These are phyloP conservation scores for Drosophila triauraria DNA, from an alignment of 1,140 invertebrate genomes.

Conservation along the genomic window DNA sequence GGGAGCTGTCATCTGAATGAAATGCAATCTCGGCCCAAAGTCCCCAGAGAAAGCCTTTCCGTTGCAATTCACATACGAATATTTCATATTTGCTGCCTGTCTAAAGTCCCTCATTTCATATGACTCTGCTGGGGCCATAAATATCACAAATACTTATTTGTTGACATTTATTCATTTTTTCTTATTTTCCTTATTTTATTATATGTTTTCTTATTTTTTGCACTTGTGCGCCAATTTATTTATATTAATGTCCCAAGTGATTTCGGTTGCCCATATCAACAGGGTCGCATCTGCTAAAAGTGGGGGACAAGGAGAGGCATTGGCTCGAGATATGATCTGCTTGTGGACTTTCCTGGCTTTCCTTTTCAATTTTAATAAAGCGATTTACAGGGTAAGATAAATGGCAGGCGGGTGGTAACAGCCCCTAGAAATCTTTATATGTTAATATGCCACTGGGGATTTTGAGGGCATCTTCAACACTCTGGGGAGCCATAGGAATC, in stretches of 20 bases:
- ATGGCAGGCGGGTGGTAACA: background rate
- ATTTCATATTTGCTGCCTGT: slow-evolving; percentile 16
- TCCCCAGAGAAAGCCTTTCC: slow-evolving; percentile 9
- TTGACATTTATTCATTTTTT: slow-evolving; percentile 41
- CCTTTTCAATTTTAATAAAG: slow-evolving; percentile 41
- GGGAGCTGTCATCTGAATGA: slow-evolving; percentile 29
- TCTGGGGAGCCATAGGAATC: background rate
- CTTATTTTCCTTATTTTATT: slow-evolving; percentile 34
- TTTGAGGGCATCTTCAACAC: background rate
- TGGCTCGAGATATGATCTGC: slow-evolving; percentile 27
- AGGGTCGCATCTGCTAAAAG: background rate
- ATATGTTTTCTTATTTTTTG: slow-evolving; percentile 18
- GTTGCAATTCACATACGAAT: slow-evolving; percentile 26
- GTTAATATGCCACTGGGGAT: background rate
- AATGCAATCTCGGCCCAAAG: slow-evolving; percentile 37
- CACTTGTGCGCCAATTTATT: slow-evolving; percentile 59
- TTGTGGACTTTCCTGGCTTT: slow-evolving; percentile 17
- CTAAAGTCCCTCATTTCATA: slow-evolving; percentile 17
- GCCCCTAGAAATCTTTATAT: background rate
- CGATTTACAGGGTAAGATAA: slow-evolving; percentile 12
- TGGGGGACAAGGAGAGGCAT: background rate
- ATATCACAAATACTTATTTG: slow-evolving; percentile 38
- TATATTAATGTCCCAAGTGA: slow-evolving; percentile 59
- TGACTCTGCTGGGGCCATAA: slow-evolving; percentile 22
- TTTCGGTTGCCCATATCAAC: slow-evolving; percentile 56